These are phyloP conservation scores for Argyresthia goedartella DNA, from an alignment of 2,888 invertebrate species.

Conservation along the genomic window DNA sequence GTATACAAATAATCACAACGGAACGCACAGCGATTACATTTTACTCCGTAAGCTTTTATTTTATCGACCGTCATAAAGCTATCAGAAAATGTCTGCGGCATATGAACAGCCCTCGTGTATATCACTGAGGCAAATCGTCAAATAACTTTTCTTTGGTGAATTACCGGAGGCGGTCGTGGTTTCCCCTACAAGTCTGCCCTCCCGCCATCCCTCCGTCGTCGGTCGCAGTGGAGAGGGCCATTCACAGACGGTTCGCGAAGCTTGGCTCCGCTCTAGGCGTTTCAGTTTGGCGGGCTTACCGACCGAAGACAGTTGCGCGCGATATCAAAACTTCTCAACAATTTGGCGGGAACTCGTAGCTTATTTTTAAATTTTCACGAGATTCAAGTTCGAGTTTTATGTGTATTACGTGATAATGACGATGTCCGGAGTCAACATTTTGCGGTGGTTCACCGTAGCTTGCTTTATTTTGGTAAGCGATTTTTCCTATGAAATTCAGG, in stretches of 20 bases:
- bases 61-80: too few species aligned
- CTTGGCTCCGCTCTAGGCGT: constrained; percentile 44
- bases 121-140: constrained; percentile 47
- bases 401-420: constrained; percentile 42
- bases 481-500: background rate
- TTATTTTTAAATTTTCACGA: constrained; percentile 23
- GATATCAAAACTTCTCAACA: constrained; percentile 22
- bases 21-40: too few species aligned
- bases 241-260: constrained; percentile 66
- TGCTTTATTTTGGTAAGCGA: constrained; percentile 45
- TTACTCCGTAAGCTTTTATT: too few species aligned
- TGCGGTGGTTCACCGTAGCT: constrained; percentile 42
- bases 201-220: constrained; percentile 65
- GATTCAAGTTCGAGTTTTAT: constrained; percentile 25
- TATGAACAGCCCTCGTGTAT: background rate
- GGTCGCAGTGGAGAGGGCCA: constrained; percentile 58
- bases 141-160: constrained; percentile 68
- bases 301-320: constrained; percentile 45
- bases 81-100: background rate
- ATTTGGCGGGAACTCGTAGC: constrained; percentile 51
- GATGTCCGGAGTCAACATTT: constrained; percentile 25
- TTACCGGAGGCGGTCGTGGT: constrained; percentile 63
- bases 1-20: too few species aligned
- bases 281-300: constrained; percentile 65
- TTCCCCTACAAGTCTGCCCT: constrained; percentile 65